Conservation (phyloP, 2,888 invertebrate genomes). For the Didymodactylos carnosus region DNA sequence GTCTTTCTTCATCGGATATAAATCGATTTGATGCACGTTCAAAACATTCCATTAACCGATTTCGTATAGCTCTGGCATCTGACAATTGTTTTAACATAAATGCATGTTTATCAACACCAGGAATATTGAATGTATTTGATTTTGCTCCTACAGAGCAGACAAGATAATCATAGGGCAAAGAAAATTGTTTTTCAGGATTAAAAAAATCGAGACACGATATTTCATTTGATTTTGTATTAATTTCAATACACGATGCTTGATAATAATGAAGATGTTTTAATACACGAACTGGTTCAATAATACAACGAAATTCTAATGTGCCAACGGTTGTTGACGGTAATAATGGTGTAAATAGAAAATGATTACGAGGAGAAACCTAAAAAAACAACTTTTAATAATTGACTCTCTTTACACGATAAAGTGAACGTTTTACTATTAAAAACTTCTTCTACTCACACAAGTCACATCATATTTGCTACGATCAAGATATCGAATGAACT, state of each 20-base stretch:
- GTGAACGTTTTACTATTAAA: no score
- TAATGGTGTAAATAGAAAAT: slow-evolving; percentile 36
- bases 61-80: slow-evolving; percentile 32
- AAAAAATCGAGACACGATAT: slow-evolving; percentile 26
- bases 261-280: slow-evolving; percentile 24
- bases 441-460: neutral
- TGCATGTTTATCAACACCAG: slow-evolving; percentile 33
- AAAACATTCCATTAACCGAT: slow-evolving; percentile 29
- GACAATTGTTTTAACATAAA: slow-evolving; percentile 34
- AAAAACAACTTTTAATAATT: no score
- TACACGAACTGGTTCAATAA: slow-evolving; percentile 32
- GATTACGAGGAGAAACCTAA: slow-evolving; percentile 31
- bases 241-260: slow-evolving; percentile 24
- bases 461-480: neutral
- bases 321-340: slow-evolving; percentile 35
- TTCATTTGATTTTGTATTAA: slow-evolving; percentile 23
- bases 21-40: slow-evolving; percentile 30
- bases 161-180: slow-evolving; percentile 31
- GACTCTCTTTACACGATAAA: no score
- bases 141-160: slow-evolving; percentile 35
- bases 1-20: slow-evolving; percentile 23
- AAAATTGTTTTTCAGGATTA: slow-evolving; percentile 20
- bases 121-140: slow-evolving; percentile 34
- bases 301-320: slow-evolving; percentile 34
- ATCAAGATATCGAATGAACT: neutral